Base-by-base conservation (phyloP, 2,797 vertebrate genomes). In the Prunella strophiata region DNA sequence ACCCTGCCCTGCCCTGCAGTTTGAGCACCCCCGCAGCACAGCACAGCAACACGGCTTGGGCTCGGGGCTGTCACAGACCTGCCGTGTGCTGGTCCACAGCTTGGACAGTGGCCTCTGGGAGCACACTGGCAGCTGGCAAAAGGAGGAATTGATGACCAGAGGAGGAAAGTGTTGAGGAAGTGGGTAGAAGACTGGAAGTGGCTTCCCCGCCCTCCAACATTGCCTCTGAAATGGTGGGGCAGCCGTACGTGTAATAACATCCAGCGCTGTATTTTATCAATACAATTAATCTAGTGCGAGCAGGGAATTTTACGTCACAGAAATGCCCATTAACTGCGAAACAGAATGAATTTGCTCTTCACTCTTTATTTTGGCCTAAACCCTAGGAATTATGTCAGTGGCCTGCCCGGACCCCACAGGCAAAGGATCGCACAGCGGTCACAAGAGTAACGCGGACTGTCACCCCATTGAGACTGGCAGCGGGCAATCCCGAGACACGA, bases 161-260 rank as follows among this genome's bases (percentile, higher is more conserved):
- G 17, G 21, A 32, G 21, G 10, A 20, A 45, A n/a, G 16, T 4
- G 10, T 18, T 17, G 9, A 7, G 18, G 29, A 51, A 25, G 40
- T 2, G 45, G 18, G 16, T 2, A 16, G 42, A 67, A 34, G 29
- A 57, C 21, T 30, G 8, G 19, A 36, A 34, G n/a, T 1, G 15
- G 30, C 29, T 45, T 45, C 38, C 57, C 5, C 2, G 2, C 7
- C 23, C 36, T 50, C 10, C 48, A 20, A 0, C 4, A 4, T 20
- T 13, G 7, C 9, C 26, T 43, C 34, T n/a, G 23, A 42, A 10
- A 30, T 1, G 16, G 34, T 8, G 52, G 26, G 20, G 10, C 12
- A 30, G 3, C 16, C 2, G 13, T 2, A 5, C 12, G 0, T 2
- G 17, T 4, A 17, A 1, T 4, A 19, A 18, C 0, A 2, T 3